phyloP scores from a whole-genome alignment of 2,888 invertebrate genomes.

The Calliopum simillimum region DNA sequence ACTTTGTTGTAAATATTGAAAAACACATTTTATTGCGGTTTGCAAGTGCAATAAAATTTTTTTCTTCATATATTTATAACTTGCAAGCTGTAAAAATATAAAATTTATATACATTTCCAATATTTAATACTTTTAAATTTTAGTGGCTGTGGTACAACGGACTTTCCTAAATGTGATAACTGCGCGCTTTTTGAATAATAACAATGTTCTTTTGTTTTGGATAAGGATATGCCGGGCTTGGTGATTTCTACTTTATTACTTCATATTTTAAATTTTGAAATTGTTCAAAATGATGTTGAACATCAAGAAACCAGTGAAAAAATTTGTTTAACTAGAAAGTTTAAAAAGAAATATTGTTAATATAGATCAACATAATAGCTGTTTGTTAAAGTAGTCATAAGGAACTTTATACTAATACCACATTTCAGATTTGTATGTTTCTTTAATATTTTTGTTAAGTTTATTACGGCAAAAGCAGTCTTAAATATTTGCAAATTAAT shows the following conservation, averaged over 20 bases:
- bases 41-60: neutral
- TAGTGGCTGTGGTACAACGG: slow-evolving; percentile 52
- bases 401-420: no score
- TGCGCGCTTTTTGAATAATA: slow-evolving; percentile 43
- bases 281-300: neutral
- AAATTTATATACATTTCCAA: slow-evolving; percentile 1
- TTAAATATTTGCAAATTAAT: no score
- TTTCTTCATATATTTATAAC: neutral
- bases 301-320: neutral
- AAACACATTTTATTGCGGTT: neutral
- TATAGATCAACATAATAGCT: no score
- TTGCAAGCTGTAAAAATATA: neutral
- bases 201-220: neutral
- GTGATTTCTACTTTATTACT: neutral
- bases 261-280: neutral
- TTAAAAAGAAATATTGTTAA: neutral
- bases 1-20: slow-evolving; percentile 54
- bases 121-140: slow-evolving; percentile 12
- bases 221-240: neutral
- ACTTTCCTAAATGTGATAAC: slow-evolving; percentile 54
- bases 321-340: no score
- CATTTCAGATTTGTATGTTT: no score
- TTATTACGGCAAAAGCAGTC: no score
- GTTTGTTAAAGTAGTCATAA: no score
- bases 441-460: no score